Evolutionary conservation across 2,113 vertebrate species (phyloP).

Genomic region (Hemiscyllium ocellatum): DNA sequence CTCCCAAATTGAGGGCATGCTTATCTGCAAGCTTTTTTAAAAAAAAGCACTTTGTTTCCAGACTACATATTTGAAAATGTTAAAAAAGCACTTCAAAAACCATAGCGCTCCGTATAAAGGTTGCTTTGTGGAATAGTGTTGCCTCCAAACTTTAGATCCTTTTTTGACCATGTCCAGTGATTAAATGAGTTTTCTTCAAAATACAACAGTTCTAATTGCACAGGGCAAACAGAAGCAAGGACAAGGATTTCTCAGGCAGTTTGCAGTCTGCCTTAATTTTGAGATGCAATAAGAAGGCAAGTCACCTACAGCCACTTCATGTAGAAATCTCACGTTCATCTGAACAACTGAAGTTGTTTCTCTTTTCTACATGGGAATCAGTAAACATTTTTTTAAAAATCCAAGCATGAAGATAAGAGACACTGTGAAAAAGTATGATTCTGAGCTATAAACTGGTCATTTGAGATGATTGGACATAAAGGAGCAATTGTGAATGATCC

Average conservation of each 20-base stretch:
- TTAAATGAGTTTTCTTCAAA: too few species aligned
- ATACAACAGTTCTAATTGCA: neutral
- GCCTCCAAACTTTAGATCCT: too few species aligned
- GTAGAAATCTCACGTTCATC: neutral
- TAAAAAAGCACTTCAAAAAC: neutral
- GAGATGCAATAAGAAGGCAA: neutral
- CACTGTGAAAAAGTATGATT: neutral
- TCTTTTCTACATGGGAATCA: neutral
- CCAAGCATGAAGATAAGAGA: neutral
- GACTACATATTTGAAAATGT: neutral
- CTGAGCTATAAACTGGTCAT: neutral
- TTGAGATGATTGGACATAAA: neutral
- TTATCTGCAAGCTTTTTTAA: neutral
- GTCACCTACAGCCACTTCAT: neutral
- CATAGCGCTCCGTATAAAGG: neutral
- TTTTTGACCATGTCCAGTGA: neutral
- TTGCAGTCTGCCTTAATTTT: conserved; percentile 1
- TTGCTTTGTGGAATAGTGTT: neutral
- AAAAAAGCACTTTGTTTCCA: neutral
- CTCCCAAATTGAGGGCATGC: neutral
- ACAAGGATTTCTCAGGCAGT: neutral
- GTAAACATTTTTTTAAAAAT: neutral
- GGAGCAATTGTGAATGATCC: neutral
- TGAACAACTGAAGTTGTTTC: neutral
- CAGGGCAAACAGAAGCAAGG: neutral